Percentiles rank a stretch among this genome's conserved stretches.
Conservation (phyloP, 2,113 vertebrate genomes). For the Phrynosoma platyrhinos region DNA sequence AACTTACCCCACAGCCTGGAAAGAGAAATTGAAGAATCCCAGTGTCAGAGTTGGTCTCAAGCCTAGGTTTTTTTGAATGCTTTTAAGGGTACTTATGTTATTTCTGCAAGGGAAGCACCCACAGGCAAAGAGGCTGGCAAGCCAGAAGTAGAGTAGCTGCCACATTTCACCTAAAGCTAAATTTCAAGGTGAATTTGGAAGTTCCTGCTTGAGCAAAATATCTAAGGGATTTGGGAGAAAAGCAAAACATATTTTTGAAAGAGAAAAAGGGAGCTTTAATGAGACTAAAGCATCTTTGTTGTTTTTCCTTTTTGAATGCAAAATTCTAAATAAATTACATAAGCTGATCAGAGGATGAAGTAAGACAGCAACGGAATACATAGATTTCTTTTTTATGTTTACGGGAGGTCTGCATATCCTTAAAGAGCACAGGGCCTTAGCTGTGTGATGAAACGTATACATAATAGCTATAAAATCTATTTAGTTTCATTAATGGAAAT, state of each 20-base stretch:
- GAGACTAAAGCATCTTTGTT: background rate
- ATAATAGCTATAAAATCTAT: background rate
- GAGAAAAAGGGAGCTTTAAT: background rate
- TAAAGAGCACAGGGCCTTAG: background rate
- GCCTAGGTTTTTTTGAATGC: conserved; percentile 17
- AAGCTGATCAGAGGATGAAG: background rate
- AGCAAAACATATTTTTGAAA: background rate
- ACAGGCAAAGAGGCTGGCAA: background rate
- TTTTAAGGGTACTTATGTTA: conserved; percentile 27
- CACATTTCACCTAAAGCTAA: conserved; percentile 11
- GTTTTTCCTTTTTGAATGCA: background rate
- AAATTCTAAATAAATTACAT: background rate
- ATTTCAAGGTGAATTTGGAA: conserved; percentile 28
- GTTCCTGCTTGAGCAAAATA: background rate
- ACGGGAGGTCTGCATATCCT: background rate
- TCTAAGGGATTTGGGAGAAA: background rate
- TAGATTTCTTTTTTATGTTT: background rate
- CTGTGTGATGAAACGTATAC: background rate
- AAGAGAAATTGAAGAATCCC: background rate
- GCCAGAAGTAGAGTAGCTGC: background rate
- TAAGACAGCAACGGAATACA: background rate
- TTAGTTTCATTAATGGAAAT: background rate
- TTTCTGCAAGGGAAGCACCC: conserved; percentile 13
- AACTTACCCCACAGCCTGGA: background rate
- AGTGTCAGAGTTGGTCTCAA: conserved; percentile 25